Evolutionary conservation across 2,888 invertebrate genomes (phyloP), one percentile per base, ranked within the genome.

Genomic region (Sinelater perroti): DNA sequence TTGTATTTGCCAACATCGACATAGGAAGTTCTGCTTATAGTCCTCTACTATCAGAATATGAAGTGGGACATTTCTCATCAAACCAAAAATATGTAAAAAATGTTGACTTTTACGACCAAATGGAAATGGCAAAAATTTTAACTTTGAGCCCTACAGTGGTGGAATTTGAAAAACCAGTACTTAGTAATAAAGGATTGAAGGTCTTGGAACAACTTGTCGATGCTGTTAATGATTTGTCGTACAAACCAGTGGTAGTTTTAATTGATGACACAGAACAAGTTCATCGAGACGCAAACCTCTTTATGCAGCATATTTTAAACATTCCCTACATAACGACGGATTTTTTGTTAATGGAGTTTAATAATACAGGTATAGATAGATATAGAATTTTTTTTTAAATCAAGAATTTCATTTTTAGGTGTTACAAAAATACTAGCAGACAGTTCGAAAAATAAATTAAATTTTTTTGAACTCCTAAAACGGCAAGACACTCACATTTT

Each of bases 301-400:
- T 71, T 56, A 49, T 72, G 50, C 57, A 66, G 42, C 35, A 50
- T 20, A 31, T 67, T 33, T 40, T 65, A 17, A 59, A 61, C 40
- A 45, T 69, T 2, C 47, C 64, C 10, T 49, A 63, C 40, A 60
- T 53, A 51, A 45, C 58, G 14, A 59, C 67, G 28, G 68, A 73
- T 50, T 75, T 73, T 56, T 70, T 67, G 63, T 52, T 76, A 13
- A 69, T 71, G 63, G 73, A 70, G 54, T 75, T 72, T 45, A 75
- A 75, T 56, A 44, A 63, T 17, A 61, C 75, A 60, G 75, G 76
- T 76, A 68, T n/a, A n/a, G n/a, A n/a, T n/a, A n/a, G n/a, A n/a
- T n/a, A n/a, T n/a, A n/a, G n/a, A n/a, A n/a, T n/a, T n/a, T n/a
- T n/a, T n/a, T n/a, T n/a, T n/a, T n/a, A n/a, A n/a, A n/a, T n/a